Conservation (phyloP, 2,113 vertebrate genomes). For the Macaca mulatta region DNA sequence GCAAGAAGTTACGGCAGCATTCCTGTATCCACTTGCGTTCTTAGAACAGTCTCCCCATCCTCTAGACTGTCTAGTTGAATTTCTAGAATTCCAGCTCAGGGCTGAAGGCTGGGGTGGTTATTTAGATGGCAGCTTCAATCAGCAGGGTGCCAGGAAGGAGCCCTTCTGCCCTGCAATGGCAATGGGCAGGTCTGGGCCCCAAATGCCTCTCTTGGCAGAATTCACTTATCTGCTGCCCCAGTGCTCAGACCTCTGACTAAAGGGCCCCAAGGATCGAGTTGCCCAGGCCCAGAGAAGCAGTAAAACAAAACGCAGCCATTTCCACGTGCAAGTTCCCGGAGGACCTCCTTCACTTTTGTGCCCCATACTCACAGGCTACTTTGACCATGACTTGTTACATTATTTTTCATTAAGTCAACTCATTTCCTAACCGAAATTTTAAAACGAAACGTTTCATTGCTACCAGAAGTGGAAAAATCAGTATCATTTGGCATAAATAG, state of each 20-base stretch:
- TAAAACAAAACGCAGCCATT: not conserved
- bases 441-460: not conserved
- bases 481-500: not conserved
- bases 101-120: not conserved
- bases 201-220: accelerated
- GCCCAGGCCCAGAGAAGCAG: not conserved
- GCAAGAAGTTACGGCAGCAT: not conserved
- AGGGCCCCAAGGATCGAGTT: accelerated
- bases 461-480: not conserved
- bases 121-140: not conserved
- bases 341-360: not conserved
- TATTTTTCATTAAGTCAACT: not conserved
- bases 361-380: accelerated
- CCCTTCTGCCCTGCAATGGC: not conserved
- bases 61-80: too few relatives aligned
- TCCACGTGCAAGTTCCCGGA: accelerated
- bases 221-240: not conserved
- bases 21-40: not conserved
- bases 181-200: not conserved
- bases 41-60: not conserved
- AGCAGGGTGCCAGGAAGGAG: not conserved
- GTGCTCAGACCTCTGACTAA: not conserved
- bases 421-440: not conserved
- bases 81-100: not conserved
- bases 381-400: not conserved